A percentile compares a stretch with the other conserved stretches of the same genome.
These are phyloP conservation scores for Troglohyphantes excavatus DNA, from an alignment of 2,888 invertebrate species.

Conservation along the genomic window DNA sequence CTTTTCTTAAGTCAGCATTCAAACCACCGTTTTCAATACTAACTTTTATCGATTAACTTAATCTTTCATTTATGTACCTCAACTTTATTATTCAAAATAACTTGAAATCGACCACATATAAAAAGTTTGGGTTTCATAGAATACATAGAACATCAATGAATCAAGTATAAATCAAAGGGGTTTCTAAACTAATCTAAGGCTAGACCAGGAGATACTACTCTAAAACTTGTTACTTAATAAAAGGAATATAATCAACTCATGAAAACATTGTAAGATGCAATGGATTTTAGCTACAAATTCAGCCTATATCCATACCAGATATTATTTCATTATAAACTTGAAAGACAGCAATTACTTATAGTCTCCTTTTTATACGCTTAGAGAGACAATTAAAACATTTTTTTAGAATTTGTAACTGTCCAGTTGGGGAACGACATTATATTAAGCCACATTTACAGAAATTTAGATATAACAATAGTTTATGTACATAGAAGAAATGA, in stretches of 20 bases:
- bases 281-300: slow-evolving; percentile 17
- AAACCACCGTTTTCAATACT: too few relatives aligned
- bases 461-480: slow-evolving; percentile 42
- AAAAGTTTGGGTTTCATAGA: slow-evolving; percentile 30
- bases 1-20: too few relatives aligned
- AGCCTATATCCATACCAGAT: slow-evolving; percentile 25
- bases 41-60: too few relatives aligned
- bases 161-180: slow-evolving; percentile 19
- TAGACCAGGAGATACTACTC: slow-evolving; percentile 33
- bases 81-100: neutral
- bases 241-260: slow-evolving; percentile 37
- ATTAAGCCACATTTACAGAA: slow-evolving; percentile 55
- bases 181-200: slow-evolving; percentile 47
- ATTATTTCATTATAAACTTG: slow-evolving; percentile 27
- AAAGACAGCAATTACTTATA: slow-evolving; percentile 52
- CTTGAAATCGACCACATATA: slow-evolving; percentile 8
- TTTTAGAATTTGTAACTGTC: slow-evolving; percentile 56
- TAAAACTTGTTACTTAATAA: slow-evolving; percentile 38
- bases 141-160: slow-evolving; percentile 10
- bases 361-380: slow-evolving; percentile 16
- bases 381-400: slow-evolving; percentile 45
- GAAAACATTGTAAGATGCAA: slow-evolving; percentile 11
- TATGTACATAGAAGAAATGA: slow-evolving; percentile 35
- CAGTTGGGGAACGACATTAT: slow-evolving; percentile 55
- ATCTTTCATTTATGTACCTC: slow-evolving; percentile 24